Evolutionary conservation across 2,797 vertebrate genomes (phyloP).

Genomic region (Gymnocypris eckloni): DNA sequence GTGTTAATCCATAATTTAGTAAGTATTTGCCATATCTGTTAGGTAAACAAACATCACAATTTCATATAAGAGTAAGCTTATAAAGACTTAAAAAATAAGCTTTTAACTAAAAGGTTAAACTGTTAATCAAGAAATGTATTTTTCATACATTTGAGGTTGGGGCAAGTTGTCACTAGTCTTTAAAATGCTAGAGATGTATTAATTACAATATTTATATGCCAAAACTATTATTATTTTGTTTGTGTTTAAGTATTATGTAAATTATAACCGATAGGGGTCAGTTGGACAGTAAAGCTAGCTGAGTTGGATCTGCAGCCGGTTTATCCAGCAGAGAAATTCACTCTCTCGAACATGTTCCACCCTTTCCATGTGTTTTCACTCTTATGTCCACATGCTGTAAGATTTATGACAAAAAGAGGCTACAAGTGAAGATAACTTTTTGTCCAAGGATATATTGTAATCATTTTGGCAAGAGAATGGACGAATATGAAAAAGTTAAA

Average conservation of each 20-base stretch:
- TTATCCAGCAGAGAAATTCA: background rate
- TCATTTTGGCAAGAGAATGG: background rate
- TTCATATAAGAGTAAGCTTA: background rate
- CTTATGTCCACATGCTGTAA: background rate
- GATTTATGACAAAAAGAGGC: background rate
- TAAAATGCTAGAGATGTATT: background rate
- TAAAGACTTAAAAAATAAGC: background rate
- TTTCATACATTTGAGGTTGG: background rate
- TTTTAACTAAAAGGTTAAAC: background rate
- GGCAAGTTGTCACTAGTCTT: background rate
- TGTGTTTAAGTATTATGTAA: background rate
- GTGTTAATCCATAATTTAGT: background rate
- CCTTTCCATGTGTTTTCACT: background rate
- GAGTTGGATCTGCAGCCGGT: background rate
- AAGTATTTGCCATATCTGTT: background rate
- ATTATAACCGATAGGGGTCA: constrained; percentile 9
- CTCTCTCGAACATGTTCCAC: background rate
- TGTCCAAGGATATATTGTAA: background rate
- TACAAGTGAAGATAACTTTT: background rate
- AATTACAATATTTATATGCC: background rate
- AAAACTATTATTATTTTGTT: background rate
- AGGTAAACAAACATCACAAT: background rate
- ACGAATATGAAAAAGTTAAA: background rate
- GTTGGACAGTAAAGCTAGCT: background rate
- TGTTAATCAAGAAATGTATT: background rate